phyloP scores from a whole-genome alignment of 2,797 vertebrate species.

The Etheostoma nigrum region DNA sequence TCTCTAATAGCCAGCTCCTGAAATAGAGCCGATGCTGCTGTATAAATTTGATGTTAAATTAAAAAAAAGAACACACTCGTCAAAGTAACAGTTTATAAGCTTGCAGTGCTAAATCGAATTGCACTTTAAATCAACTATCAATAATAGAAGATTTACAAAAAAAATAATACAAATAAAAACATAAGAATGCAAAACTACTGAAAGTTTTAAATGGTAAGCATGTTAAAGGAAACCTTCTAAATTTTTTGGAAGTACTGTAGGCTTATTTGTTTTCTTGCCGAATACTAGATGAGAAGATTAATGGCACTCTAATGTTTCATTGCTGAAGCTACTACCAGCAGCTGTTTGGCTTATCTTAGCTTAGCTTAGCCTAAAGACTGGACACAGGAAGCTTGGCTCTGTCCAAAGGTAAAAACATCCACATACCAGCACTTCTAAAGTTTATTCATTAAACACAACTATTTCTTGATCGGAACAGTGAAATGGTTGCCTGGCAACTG shows the following conservation, averaged over 20 bases:
- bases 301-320: background rate
- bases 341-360: background rate
- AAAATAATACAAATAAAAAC: background rate
- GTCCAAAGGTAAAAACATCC: too few species aligned
- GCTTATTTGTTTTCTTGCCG: background rate
- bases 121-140: conserved; percentile 11
- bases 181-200: background rate
- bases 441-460: too few species aligned
- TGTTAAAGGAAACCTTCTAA: background rate
- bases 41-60: conserved; percentile 64
- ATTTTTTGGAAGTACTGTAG: background rate
- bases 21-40: conserved; percentile 45
- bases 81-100: conserved; percentile 50
- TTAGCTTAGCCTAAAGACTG: too few species aligned
- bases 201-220: background rate
- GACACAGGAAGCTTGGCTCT: too few species aligned
- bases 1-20: conserved; percentile 61
- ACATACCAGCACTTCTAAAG: too few species aligned
- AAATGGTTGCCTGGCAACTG: too few species aligned
- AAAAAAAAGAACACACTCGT: conserved; percentile 47
- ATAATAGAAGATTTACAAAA: background rate
- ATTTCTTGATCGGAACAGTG: too few species aligned
- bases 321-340: background rate
- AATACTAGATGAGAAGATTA: background rate
- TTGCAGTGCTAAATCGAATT: conserved; percentile 5